phyloP scores from a whole-genome alignment of 2,888 invertebrate species.

The Ochropleura leucogaster region DNA sequence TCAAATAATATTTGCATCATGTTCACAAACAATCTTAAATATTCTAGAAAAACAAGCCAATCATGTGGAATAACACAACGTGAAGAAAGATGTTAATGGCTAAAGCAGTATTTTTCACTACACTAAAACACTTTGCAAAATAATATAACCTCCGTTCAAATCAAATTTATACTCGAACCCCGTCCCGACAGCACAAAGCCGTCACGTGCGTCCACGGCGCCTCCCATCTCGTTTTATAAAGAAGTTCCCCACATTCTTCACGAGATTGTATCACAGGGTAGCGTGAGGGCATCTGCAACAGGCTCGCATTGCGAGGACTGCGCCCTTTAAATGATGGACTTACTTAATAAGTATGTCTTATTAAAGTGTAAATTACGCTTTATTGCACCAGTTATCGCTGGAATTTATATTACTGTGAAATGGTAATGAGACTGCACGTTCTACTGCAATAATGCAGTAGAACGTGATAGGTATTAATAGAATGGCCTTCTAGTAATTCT shows the following conservation, averaged over 20 bases:
- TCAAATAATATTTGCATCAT: neutral
- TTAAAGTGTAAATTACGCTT: slow-evolving; percentile 9
- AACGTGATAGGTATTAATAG: neutral
- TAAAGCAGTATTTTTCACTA: neutral
- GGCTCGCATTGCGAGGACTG: neutral
- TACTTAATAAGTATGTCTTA: slow-evolving; percentile 9
- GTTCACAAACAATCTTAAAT: neutral
- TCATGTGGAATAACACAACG: neutral
- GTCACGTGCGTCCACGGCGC: slow-evolving; percentile 43
- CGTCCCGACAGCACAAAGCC: slow-evolving; percentile 19
- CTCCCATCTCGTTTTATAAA: slow-evolving; percentile 54
- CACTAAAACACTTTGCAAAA: neutral
- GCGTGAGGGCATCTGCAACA: slow-evolving; percentile 43
- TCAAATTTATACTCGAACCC: neutral
- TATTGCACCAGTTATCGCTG: neutral
- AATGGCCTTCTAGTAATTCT: neutral
- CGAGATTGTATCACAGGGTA: slow-evolving; percentile 41
- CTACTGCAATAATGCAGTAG: neutral
- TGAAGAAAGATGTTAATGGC: neutral
- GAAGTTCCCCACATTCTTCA: slow-evolving; percentile 61
- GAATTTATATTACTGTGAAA: neutral
- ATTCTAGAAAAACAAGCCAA: neutral
- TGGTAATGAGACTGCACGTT: neutral
- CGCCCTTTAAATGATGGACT: slow-evolving; percentile 38
- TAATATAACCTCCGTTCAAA: slow-evolving; percentile 8